phyloP scores from a whole-genome alignment of 2,888 invertebrate genomes.

The Cheilosia grossa region DNA sequence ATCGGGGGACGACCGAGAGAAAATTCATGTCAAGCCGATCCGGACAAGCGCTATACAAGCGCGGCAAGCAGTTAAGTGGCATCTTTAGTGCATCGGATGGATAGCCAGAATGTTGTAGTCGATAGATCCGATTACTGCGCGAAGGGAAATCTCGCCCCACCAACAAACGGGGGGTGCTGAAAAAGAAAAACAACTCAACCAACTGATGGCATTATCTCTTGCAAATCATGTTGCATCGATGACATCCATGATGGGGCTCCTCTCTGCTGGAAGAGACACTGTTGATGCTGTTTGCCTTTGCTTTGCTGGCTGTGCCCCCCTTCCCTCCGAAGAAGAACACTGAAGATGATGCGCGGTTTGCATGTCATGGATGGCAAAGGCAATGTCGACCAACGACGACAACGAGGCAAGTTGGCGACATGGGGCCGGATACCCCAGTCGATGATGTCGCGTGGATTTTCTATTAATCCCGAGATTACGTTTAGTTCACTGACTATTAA shows the following conservation, averaged over 20 bases:
- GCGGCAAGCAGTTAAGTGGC: conserved; percentile 61
- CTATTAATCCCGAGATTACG: conserved; percentile 74
- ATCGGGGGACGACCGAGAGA: conserved; percentile 51
- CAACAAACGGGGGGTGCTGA: not conserved
- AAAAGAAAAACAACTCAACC: conserved; percentile 23
- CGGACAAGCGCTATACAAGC: conserved; percentile 44
- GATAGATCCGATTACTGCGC: conserved; percentile 58
- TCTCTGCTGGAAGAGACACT: not conserved
- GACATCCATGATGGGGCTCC: conserved; percentile 61
- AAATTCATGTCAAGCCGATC: conserved; percentile 55
- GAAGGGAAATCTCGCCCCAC: not conserved
- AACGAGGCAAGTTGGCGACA: conserved; percentile 42
- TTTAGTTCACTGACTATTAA: conserved; percentile 75
- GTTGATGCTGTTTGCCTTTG: not conserved
- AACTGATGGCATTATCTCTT: conserved; percentile 64
- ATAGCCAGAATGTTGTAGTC: conserved; percentile 45
- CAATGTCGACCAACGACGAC: not conserved
- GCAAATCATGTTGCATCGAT: conserved; percentile 70
- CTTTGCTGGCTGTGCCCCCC: not conserved
- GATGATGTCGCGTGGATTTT: conserved; percentile 74
- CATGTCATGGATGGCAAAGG: conserved; percentile 56
- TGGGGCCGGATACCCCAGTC: conserved; percentile 21
- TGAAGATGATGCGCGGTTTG: conserved; percentile 71
- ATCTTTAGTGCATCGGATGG: conserved; percentile 59
- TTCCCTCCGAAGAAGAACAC: conserved; percentile 7